phyloP scores from a whole-genome alignment of 2,797 vertebrate species.

The Sebastes jordani region DNA sequence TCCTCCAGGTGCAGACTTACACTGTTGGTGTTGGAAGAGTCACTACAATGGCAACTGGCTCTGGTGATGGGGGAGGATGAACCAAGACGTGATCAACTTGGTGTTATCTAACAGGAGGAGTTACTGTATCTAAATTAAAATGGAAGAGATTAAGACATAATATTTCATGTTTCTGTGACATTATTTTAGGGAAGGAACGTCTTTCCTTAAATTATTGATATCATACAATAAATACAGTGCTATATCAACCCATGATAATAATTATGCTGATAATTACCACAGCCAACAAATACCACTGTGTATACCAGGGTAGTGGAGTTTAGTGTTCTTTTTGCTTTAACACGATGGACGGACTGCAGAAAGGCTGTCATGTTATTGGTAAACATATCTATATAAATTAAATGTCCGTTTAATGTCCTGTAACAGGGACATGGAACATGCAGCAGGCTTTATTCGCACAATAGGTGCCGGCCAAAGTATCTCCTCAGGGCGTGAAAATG shows the following conservation, averaged over 20 bases:
- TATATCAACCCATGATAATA: neutral
- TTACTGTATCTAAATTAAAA: neutral
- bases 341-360: neutral
- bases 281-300: neutral
- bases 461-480: neutral
- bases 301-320: neutral
- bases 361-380: neutral
- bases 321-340: neutral
- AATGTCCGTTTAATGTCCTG: neutral
- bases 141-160: neutral
- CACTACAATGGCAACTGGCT: neutral
- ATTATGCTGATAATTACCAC: neutral
- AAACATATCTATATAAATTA: neutral
- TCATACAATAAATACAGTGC: neutral
- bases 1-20: neutral
- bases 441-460: no score
- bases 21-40: neutral
- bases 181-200: neutral
- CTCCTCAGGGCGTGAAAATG: neutral
- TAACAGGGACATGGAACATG: neutral
- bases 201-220: neutral
- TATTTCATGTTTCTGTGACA: neutral
- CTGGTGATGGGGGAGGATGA: neutral
- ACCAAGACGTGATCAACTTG: no score
- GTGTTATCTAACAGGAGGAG: neutral